A percentile compares a stretch with the other conserved stretches of the same genome.
Conservation (phyloP, 2,888 invertebrate species). For the Ctena decussata region DNA sequence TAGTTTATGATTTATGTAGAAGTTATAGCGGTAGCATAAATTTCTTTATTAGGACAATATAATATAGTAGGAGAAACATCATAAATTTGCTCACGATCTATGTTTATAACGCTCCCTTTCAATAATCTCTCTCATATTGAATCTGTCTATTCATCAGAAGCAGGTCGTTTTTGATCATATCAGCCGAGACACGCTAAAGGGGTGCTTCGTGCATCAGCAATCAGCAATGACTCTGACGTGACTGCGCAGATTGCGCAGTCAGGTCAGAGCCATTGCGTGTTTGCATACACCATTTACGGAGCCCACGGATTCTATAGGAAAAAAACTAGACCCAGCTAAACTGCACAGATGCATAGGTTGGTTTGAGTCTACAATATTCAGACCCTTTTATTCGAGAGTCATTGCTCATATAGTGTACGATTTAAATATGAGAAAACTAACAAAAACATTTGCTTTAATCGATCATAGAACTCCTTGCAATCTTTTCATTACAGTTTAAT, state of each 20-base stretch:
- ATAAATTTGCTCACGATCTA: not conserved
- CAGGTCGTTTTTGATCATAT: not conserved
- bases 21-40: not conserved
- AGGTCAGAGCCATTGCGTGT: too few species aligned
- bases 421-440: not conserved
- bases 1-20: not conserved
- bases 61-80: not conserved
- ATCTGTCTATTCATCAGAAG: not conserved
- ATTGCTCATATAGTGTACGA: not conserved
- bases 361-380: too few species aligned
- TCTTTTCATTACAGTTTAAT: not conserved
- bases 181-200: too few species aligned
- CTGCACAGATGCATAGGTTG: too few species aligned
- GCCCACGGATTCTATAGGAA: too few species aligned
- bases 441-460: not conserved
- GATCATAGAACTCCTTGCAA: not conserved
- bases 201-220: too few species aligned
- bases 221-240: too few species aligned
- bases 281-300: too few species aligned
- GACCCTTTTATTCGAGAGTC: too few species aligned
- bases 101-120: not conserved
- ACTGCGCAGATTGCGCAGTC: too few species aligned
- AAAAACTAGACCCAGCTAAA: too few species aligned
- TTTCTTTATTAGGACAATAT: not conserved
- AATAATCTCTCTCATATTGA: not conserved